Conservation (phyloP, 2,888 invertebrate species). For the Leptopilina drosophilae region DNA sequence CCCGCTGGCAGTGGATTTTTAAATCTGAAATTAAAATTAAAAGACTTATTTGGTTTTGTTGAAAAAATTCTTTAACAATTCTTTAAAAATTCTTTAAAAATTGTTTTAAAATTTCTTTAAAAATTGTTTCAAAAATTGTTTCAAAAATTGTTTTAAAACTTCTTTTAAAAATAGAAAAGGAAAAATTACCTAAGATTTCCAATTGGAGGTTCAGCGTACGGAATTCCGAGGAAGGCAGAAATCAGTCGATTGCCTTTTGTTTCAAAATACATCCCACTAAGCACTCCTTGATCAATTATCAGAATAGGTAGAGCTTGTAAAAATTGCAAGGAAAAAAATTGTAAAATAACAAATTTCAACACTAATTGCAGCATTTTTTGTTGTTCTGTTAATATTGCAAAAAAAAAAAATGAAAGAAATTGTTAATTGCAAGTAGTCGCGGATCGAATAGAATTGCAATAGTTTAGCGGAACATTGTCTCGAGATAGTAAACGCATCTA, state of each 20-base stretch:
- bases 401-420: neutral
- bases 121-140: no score
- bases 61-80: no score
- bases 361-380: neutral
- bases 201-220: constrained; percentile 62
- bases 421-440: no score
- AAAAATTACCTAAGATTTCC: constrained; percentile 58
- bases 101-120: no score
- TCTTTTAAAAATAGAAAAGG: neutral
- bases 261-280: neutral
- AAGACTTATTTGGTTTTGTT: no score
- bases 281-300: neutral
- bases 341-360: neutral
- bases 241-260: neutral
- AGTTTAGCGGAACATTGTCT: neutral
- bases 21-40: neutral
- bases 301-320: neutral
- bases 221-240: constrained; percentile 61
- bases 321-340: neutral
- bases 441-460: no score
- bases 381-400: neutral
- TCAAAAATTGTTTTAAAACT: no score
- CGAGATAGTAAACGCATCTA: neutral
- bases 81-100: neutral
- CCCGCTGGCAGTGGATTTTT: constrained; percentile 55